Percentiles rank a stretch among this genome's conserved stretches.
Evolutionary conservation across 2,113 vertebrate genomes (phyloP).

Genomic region (Dasyurus viverrinus): DNA sequence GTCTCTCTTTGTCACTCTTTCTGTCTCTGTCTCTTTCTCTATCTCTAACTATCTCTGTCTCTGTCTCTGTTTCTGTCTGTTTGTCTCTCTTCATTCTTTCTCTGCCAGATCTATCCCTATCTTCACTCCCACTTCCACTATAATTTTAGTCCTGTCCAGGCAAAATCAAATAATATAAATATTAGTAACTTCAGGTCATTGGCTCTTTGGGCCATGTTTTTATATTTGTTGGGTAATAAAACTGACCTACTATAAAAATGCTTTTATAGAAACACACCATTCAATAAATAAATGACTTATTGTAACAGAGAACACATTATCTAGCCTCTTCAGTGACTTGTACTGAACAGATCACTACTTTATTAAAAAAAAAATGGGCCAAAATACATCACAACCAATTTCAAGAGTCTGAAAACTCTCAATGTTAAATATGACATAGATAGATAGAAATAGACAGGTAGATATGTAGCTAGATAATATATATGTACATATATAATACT

Average conservation of each 20-base stretch:
- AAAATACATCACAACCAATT: background rate
- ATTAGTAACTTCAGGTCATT: background rate
- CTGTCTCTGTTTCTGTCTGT: no score
- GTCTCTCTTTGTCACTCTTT: background rate
- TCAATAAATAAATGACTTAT: constrained; percentile 11
- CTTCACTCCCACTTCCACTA: background rate
- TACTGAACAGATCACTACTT: background rate
- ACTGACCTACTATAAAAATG: background rate
- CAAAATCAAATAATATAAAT: background rate
- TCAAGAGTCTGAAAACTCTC: background rate
- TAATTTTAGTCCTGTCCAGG: constrained; percentile 8
- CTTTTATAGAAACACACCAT: background rate
- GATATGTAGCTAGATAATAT: no score
- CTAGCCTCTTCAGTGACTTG: background rate
- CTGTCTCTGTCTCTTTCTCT: background rate
- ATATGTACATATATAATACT: background rate
- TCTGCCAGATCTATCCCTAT: background rate
- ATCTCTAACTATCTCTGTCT: no score
- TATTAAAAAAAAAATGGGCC: background rate
- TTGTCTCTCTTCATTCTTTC: background rate
- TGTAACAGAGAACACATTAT: background rate
- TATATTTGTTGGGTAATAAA: constrained; percentile 24
- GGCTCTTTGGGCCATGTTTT: constrained; percentile 1
- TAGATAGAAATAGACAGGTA: no score
- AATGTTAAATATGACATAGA: background rate